Base-by-base conservation (phyloP, 1,140 invertebrate genomes). In the Drosophila jambulina region DNA sequence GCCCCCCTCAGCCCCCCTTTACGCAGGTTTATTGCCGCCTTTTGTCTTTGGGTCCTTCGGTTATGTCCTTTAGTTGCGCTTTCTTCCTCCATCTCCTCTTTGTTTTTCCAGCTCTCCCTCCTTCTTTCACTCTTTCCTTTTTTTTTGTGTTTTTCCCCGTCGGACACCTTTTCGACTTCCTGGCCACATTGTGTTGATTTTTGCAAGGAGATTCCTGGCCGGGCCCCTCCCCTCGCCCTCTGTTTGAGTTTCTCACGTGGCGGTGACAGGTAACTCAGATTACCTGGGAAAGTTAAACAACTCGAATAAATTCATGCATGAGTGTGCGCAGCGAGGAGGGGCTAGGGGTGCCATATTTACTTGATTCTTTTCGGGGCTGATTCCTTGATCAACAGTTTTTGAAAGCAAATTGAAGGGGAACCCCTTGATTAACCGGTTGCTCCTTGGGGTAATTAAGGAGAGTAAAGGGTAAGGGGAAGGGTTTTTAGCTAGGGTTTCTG, bases 261-360 rank as follows among this genome's bases (percentile, higher is more conserved):
- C 42, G 59, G 49, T 78, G 80, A 75, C 75, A 78, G 48, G 63
- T 42, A 63, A 62, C 75, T 63, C 64, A 83, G 80, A 83, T 83
- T 83, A 83, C 70, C 80, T 59, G 70, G 49, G 54, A 79, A 83
- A 79, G 64, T 83, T 68, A 79, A 83, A 76, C 68, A 83, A 83
- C 80, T 83, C 56, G 48, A 42, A 48, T 62, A 79, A 53, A 63
- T 71, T 70, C 49, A 75, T 65, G 70, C 82, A 59, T 60, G 61
- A 42, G 43, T 70, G 45, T 57, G 63, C 53, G 15, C 40, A 21
- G 5, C 12, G 27, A n/a, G 15, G 3, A 6, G 7, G 6, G 27
- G 6, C 1, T 13, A 2, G 21, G 53, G 67, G 43, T 43, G 45
- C 29, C 42, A 61, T 72, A 75, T 75, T 82, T 78, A 53, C 56